Evolutionary conservation across 2,888 invertebrate genomes (phyloP).

Genomic region (Drosophila greeni): DNA sequence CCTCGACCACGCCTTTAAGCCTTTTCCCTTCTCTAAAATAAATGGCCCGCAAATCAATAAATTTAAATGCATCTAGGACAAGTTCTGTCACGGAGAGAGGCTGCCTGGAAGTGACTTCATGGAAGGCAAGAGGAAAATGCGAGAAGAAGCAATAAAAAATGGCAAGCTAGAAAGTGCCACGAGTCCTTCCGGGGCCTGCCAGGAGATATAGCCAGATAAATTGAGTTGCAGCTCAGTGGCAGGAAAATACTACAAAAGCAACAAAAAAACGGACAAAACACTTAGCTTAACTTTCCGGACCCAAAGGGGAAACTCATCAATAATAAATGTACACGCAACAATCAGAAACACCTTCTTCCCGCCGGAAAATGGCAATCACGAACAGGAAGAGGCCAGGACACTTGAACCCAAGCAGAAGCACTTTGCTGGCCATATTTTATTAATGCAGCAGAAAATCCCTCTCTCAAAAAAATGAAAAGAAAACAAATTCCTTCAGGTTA

Average conservation of each 20-base stretch:
- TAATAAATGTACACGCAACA: slow-evolving; percentile 37
- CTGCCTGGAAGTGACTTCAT: slow-evolving; percentile 21
- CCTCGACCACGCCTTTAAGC: slow-evolving; percentile 5
- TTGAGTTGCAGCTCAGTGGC: slow-evolving; percentile 16
- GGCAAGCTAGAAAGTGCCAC: slow-evolving; percentile 18
- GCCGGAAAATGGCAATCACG: slow-evolving; percentile 28
- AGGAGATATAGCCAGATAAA: slow-evolving; percentile 1
- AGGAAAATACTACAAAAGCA: neutral
- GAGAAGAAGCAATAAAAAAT: slow-evolving; percentile 16
- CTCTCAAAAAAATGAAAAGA: slow-evolving; percentile 17
- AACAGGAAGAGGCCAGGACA: slow-evolving; percentile 9
- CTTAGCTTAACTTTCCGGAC: neutral
- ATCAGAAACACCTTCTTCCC: slow-evolving; percentile 24
- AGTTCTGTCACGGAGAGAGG: slow-evolving; percentile 15
- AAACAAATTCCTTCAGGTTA: slow-evolving; percentile 6
- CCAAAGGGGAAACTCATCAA: slow-evolving; percentile 17
- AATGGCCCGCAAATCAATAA: slow-evolving; percentile 49
- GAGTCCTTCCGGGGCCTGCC: neutral
- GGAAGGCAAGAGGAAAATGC: neutral
- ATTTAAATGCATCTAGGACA: slow-evolving; percentile 44
- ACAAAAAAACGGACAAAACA: slow-evolving; percentile 18
- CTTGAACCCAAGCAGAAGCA: slow-evolving; percentile 21
- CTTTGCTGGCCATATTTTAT: slow-evolving; percentile 59
- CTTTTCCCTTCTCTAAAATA: slow-evolving; percentile 18
- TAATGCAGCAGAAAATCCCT: slow-evolving; percentile 50